Conservation (phyloP, 2,113 vertebrate species). For the Equus quagga region DNA sequence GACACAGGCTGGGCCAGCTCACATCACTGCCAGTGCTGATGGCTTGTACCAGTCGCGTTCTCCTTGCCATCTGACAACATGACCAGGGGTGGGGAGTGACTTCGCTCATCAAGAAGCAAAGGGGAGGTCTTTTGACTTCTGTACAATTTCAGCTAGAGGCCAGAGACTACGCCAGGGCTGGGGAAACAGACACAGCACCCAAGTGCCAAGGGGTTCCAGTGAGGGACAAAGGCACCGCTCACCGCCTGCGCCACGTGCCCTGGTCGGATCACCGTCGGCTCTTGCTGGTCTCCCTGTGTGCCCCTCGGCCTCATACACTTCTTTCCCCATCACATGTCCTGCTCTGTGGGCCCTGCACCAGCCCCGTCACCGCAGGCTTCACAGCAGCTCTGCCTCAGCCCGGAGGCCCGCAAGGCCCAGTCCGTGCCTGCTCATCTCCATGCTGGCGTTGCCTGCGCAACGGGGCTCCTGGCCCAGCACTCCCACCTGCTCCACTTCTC, state of each 20-base stretch:
- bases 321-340: neutral
- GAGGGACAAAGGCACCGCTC: neutral
- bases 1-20: neutral
- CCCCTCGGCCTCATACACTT: neutral
- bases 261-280: neutral
- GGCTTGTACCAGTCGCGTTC: neutral
- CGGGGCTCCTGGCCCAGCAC: neutral
- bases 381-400: neutral
- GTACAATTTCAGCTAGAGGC: neutral
- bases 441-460: accelerated
- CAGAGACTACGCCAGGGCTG: neutral
- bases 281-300: neutral
- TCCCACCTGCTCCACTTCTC: neutral
- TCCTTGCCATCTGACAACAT: neutral
- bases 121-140: neutral
- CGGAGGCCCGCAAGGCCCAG: too few relatives aligned
- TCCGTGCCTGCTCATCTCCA: neutral
- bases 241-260: neutral
- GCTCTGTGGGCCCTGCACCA: neutral
- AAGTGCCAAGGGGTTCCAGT: neutral
- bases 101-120: neutral
- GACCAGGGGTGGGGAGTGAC: neutral
- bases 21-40: too few relatives aligned
- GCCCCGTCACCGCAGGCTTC: neutral
- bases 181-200: neutral